Conservation (phyloP, 2,113 vertebrate species). For the Rutilus rutilus region DNA sequence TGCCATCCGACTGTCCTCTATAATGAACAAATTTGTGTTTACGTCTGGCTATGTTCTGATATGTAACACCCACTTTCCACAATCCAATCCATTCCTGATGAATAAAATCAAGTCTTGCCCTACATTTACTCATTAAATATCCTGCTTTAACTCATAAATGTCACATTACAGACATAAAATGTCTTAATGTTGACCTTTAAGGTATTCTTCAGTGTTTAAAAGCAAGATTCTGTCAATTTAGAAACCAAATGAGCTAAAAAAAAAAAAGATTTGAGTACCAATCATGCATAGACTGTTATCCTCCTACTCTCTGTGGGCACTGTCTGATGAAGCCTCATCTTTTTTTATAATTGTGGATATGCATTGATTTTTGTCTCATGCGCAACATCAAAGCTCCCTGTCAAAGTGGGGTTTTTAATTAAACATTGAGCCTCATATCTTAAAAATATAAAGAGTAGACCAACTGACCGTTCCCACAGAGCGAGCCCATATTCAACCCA, state of each 20-base stretch:
- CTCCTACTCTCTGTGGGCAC: constrained; percentile 46
- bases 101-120: not conserved
- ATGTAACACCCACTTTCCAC: not conserved
- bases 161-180: not conserved
- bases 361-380: constrained; percentile 68
- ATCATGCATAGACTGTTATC: constrained; percentile 38
- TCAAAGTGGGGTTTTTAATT: constrained; percentile 50
- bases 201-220: not conserved
- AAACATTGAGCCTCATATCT: constrained; percentile 4
- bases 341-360: constrained; percentile 59
- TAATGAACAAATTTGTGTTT: not conserved
- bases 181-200: not conserved
- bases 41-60: not conserved
- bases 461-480: constrained; percentile 24
- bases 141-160: not conserved
- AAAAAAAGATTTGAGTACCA: constrained; percentile 11
- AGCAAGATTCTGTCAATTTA: constrained; percentile 12
- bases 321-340: constrained; percentile 57
- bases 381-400: constrained; percentile 62
- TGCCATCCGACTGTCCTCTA: not conserved
- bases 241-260: not conserved
- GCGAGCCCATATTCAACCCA: not conserved
- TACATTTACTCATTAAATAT: not conserved
- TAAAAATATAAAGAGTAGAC: constrained; percentile 26
- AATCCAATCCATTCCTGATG: not conserved